A percentile compares a stretch with the other conserved stretches of the same genome.
These are phyloP conservation scores for Ophioderma brevispina DNA, from an alignment of 35 echinoderm and acorn worm genomes.

Conservation along the genomic window DNA sequence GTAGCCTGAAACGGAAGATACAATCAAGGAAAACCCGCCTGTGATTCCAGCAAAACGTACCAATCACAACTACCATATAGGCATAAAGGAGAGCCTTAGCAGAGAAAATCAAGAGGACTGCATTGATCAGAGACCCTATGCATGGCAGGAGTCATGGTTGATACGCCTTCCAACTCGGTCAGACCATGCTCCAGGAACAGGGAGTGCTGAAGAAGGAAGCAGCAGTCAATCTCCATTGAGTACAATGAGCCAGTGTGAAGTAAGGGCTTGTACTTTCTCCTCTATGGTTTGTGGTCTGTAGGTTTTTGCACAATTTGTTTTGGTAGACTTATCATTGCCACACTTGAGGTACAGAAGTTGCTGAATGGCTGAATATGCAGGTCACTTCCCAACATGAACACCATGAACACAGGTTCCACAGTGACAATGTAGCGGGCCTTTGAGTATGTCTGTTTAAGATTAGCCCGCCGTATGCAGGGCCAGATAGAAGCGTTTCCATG, in stretches of 20 bases:
- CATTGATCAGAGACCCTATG: constrained; percentile 76
- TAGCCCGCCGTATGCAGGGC: background rate
- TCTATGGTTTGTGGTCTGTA: too few relatives aligned
- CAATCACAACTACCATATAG: constrained; percentile 77
- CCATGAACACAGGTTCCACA: constrained; percentile 91
- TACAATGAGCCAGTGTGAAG: constrained; percentile 91
- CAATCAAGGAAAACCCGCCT: constrained; percentile 71
- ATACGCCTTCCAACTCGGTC: constrained; percentile 78
- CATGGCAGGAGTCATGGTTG: constrained; percentile 73
- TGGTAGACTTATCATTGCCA: constrained; percentile 35
- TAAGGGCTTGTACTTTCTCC: constrained; percentile 42
- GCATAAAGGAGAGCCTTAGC: constrained; percentile 46
- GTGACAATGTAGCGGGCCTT: constrained; percentile 50
- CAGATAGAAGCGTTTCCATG: too few relatives aligned
- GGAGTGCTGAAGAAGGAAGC: constrained; percentile 69
- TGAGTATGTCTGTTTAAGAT: background rate
- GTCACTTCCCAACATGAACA: constrained; percentile 86
- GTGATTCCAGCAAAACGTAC: constrained; percentile 65
- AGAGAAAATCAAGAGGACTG: constrained; percentile 63
- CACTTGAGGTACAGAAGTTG: constrained; percentile 87
- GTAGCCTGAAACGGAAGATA: constrained; percentile 88
- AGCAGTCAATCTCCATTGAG: constrained; percentile 75
- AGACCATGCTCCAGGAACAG: constrained; percentile 93
- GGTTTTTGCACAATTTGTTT: too few relatives aligned
- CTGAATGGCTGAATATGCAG: constrained; percentile 80